Evolutionary conservation across 2,888 invertebrate species (phyloP), one percentile per base, ranked within the genome.

Genomic region (Drepana falcataria): DNA sequence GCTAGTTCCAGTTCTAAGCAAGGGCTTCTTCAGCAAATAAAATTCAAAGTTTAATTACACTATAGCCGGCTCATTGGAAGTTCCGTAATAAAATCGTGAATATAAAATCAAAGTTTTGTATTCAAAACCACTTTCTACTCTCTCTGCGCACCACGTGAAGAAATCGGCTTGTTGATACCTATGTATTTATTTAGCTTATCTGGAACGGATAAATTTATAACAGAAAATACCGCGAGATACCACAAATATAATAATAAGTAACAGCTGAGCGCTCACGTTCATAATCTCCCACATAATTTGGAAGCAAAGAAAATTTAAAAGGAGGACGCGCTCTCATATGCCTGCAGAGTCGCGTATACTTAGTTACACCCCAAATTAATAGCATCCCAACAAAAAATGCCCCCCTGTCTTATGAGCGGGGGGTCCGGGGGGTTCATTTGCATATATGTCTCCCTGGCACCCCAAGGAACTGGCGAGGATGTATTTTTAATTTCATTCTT

Each of bases 401-500:
- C 87, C 81, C 85, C 89, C 89, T 83, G 77, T 88, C 88, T 87
- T 88, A 82, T 81, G 81, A 82, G 75, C 79, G 81, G 82, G 72
- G 74, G 64, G 48, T 6, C 47, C 60, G 64, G 69, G 80, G 74
- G 75, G 83, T 85, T 90, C 90, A 90, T 90, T 90, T 91, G 90
- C 90, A 90, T 90, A 89, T 88, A 90, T 91, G 90, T 90, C 89
- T 79, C 90, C 89, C 88, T 70, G 77, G 88, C 88, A 87, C 88
- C 88, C 88, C 71, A 87, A 90, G 88, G 87, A 87, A 51, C 40
- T 37, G 51, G 83, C 83, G 83, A 83, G 89, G 91, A 91, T 91
- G 91, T 91, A 91, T 91, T 91, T 91, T 91, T 91, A 91, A 91
- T 91, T 91, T 91, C 90, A 90, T 91, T 91, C 91, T 91, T 91